Conservation (phyloP, 2,888 invertebrate species). For the Drosophila longiperda region DNA sequence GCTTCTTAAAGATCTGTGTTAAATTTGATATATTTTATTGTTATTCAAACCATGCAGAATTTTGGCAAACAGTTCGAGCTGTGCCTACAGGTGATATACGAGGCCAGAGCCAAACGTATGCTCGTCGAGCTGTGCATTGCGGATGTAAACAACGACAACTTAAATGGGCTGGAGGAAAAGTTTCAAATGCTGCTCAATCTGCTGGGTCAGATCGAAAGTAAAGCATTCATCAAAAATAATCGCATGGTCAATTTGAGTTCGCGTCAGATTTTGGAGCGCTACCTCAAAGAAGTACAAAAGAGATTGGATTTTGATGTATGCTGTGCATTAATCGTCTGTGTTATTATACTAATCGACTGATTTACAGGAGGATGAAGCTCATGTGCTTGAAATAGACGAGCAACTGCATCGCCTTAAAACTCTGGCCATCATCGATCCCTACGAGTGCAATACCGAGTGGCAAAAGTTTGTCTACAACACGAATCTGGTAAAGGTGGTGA, state of each 20-base stretch:
- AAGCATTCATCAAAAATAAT: conserved; percentile 81
- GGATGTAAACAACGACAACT: conserved; percentile 58
- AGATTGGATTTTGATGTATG: conserved; percentile 81
- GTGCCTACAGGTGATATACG: conserved; percentile 83
- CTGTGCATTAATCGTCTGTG: too few species aligned
- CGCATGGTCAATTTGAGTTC: conserved; percentile 81
- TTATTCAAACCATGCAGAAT: conserved; percentile 59
- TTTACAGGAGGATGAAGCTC: conserved; percentile 73
- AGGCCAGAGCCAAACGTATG: conserved; percentile 82
- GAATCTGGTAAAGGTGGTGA: conserved; percentile 81
- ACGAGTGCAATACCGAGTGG: conserved; percentile 84
- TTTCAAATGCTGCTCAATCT: conserved; percentile 75
- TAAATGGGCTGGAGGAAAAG: conserved; percentile 56
- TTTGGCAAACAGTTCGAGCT: conserved; percentile 84
- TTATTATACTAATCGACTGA: not conserved
- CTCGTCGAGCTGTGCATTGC: conserved; percentile 74
- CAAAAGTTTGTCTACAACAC: conserved; percentile 84
- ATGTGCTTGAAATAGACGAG: conserved; percentile 83
- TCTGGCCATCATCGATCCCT: conserved; percentile 84
- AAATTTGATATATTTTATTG: not conserved
- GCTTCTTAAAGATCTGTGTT: not conserved
- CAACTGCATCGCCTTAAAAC: conserved; percentile 83
- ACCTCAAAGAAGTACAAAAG: conserved; percentile 78
- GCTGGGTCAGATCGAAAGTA: conserved; percentile 77
- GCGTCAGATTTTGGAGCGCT: conserved; percentile 75